Percentiles rank a stretch among this genome's conserved stretches.
Evolutionary conservation across 1,140 invertebrate species (phyloP).

Genomic region (Riptortus pedestris): DNA sequence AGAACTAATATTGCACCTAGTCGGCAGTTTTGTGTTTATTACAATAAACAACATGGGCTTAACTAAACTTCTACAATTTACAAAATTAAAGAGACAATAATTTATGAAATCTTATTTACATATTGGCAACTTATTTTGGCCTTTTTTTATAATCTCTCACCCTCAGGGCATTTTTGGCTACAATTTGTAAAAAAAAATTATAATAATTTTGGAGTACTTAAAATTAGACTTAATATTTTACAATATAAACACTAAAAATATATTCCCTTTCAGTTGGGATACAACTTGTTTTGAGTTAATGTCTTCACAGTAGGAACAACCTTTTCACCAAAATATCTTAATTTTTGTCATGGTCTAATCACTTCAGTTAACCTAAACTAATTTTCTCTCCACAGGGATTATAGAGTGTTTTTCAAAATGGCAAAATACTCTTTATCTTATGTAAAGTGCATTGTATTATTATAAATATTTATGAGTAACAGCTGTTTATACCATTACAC

Average conservation of each 20-base stretch:
- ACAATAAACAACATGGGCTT: slow-evolving; percentile 2
- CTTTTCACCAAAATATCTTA: no score
- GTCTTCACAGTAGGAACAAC: no score
- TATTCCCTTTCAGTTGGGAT: no score
- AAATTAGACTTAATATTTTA: background rate
- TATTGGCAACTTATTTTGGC: slow-evolving; percentile 13
- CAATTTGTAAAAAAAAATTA: background rate
- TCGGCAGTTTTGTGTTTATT: slow-evolving; percentile 23
- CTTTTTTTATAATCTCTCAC: slow-evolving; percentile 10
- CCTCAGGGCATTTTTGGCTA: slow-evolving; percentile 3
- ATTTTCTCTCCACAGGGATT: no score
- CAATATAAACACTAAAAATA: background rate
- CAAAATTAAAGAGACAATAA: slow-evolving; percentile 19
- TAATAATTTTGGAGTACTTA: background rate
- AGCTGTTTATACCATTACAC: no score
- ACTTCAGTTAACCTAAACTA: no score
- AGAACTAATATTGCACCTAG: slow-evolving; percentile 23
- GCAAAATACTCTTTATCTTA: no score
- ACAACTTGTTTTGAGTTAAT: no score
- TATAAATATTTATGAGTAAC: no score
- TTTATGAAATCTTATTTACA: slow-evolving; percentile 18
- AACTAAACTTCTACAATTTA: slow-evolving; percentile 19
- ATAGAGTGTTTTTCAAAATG: no score
- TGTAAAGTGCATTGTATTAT: no score
- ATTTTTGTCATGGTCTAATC: no score